Evolutionary conservation across 2,888 invertebrate genomes (phyloP), one percentile per base, ranked within the genome.

Genomic region (Hylaea fasciaria): DNA sequence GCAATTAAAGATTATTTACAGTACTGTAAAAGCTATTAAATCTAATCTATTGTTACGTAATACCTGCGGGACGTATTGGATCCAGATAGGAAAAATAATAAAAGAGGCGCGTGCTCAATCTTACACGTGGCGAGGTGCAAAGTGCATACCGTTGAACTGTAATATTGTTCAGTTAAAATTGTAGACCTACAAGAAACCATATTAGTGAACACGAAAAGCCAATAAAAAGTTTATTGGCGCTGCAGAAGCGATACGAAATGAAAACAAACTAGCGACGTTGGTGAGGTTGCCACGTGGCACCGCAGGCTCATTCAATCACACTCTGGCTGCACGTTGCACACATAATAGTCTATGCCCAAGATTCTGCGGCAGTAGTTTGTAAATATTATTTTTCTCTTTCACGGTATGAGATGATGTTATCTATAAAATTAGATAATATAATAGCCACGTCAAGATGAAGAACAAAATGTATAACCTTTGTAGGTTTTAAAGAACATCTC

Each of bases 201-300:
- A 84, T 81, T 77, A 74, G 78, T 74, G 71, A 78, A 77, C 86
- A 85, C 80, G 84, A 81, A 86, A 85, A 84, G 79, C 71, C 71
- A 83, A 87, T 88, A 77, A 88, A 86, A 82, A 74, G 83, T 84
- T 85, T 81, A 83, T 81, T 83, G 83, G 83, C 76, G 78, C 69
- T 71, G 75, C 78, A 66, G 73, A 79, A 74, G 75, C 75, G 71
- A 64, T 72, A 77, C 70, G 73, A 80, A 84, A 83, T 72, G 75
- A 80, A 85, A 83, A 83, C 78, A 78, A 81, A 78, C 71, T 76
- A 29, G 40, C 53, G 72, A 73, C 72, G 69, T 69, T 63, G 70
- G 72, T 69, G 71, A 69, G 66, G 68, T 46, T 62, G 70, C 77
- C 86, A 85, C 85, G 86, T 86, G 86, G 74, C 80, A 58, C 58